A percentile compares a stretch with the other conserved stretches of the same genome.
Evolutionary conservation across 1,140 invertebrate species (phyloP).

Genomic region (Drosophila equinoxialis): DNA sequence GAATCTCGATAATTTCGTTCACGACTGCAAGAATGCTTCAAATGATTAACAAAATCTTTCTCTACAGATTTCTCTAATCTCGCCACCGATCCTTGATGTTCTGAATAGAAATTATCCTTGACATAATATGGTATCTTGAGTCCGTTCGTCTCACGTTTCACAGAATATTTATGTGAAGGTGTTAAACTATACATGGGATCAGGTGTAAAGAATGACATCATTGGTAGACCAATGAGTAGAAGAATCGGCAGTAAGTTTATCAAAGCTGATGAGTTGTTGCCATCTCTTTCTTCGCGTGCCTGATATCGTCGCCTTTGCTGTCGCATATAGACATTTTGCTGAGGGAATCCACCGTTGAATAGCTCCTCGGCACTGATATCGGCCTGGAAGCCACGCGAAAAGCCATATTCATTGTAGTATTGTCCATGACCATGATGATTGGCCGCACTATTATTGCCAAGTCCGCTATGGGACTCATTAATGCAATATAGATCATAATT

Average conservation of each 20-base stretch:
- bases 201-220: constrained; percentile 96
- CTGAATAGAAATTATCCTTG: constrained; percentile 96
- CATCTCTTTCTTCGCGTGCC: constrained; percentile 84
- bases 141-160: constrained; percentile 89
- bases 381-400: constrained; percentile 93
- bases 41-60: constrained; percentile 95
- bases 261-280: constrained; percentile 76
- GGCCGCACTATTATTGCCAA: constrained; percentile 35
- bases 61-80: constrained; percentile 96
- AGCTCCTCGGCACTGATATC: too few species aligned
- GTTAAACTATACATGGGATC: constrained; percentile 96
- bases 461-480: constrained; percentile 83
- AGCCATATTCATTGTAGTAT: constrained; percentile 85
- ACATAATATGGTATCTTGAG: constrained; percentile 96
- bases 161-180: constrained; percentile 91
- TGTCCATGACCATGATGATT: constrained; percentile 55
- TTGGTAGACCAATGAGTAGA: constrained; percentile 94
- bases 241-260: constrained; percentile 87
- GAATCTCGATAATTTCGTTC: constrained; percentile 95
- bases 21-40: constrained; percentile 95
- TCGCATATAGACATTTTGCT: constrained; percentile 88
- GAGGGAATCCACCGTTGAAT: constrained; percentile 93
- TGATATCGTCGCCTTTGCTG: constrained; percentile 87
- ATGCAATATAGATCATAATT: constrained; percentile 94
- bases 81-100: constrained; percentile 95